Conservation (phyloP, 2,113 vertebrate genomes). For the Oenanthe melanoleuca region DNA sequence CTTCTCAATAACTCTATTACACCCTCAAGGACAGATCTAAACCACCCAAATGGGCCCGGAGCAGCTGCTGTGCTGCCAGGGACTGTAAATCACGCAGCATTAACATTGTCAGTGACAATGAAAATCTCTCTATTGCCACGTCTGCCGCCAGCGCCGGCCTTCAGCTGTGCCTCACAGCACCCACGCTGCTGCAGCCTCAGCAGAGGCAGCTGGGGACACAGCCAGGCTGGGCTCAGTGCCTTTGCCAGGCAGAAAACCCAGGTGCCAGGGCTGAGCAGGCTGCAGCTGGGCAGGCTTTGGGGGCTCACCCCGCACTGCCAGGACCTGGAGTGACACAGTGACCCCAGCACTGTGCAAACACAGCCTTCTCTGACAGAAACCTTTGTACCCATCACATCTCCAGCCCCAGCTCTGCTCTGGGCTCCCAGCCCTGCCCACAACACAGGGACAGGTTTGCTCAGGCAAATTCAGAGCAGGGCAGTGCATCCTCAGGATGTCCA, state of each 20-base stretch:
- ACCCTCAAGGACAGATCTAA: slow-evolving; percentile 71
- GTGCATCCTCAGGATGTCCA: background rate
- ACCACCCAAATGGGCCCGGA: slow-evolving; percentile 44
- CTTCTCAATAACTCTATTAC: slow-evolving; percentile 61
- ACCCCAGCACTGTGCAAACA: accelerated
- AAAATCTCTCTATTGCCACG: slow-evolving; percentile 70
- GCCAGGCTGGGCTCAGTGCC: accelerated
- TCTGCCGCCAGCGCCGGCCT: slow-evolving; percentile 71
- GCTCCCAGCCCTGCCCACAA: background rate
- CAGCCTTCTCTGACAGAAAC: background rate
- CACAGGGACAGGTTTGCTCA: background rate
- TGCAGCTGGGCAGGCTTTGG: accelerated
- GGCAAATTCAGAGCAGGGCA: background rate
- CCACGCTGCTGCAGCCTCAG: background rate
- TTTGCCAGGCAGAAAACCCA: background rate
- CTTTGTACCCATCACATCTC: accelerated
- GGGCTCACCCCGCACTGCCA: accelerated
- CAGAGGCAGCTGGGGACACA: accelerated
- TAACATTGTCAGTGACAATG: slow-evolving; percentile 73
- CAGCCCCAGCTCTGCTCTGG: background rate
- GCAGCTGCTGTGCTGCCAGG: slow-evolving; percentile 37
- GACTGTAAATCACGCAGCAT: slow-evolving; percentile 75
- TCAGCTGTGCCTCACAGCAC: slow-evolving; percentile 68
- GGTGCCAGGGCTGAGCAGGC: background rate
- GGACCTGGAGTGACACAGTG: background rate